Percentiles rank a stretch among this genome's conserved stretches.
phyloP scores from a whole-genome alignment of 2,888 invertebrate species.

The Galeruca laticollis region DNA sequence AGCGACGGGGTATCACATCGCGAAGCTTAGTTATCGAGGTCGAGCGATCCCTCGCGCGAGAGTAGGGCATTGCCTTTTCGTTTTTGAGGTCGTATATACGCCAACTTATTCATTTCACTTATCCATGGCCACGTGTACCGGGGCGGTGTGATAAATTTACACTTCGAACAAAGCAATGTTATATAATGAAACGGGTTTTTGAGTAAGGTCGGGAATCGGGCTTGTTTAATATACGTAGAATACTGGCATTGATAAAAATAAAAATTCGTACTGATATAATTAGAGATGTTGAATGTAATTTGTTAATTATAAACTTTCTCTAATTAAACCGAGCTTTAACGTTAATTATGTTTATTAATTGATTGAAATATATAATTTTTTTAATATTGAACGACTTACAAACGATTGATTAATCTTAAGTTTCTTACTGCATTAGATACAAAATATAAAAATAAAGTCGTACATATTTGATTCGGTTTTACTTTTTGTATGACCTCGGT shows the following conservation, averaged over 20 bases:
- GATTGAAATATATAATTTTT: too few relatives aligned
- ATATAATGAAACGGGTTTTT: neutral
- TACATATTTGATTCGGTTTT: too few relatives aligned
- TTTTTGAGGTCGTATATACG: conserved; percentile 66
- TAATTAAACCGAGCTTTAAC: too few relatives aligned
- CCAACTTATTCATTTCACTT: conserved; percentile 58
- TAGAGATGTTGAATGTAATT: too few relatives aligned
- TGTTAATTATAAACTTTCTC: too few relatives aligned
- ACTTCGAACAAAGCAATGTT: neutral
- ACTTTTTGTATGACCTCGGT: conserved; percentile 6
- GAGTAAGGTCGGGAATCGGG: neutral
- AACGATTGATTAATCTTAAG: too few relatives aligned
- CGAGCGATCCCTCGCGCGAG: conserved; percentile 58
- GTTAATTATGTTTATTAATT: too few relatives aligned
- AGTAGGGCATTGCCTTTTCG: conserved; percentile 65
- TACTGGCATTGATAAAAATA: neutral
- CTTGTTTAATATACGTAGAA: neutral
- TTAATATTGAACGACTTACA: too few relatives aligned
- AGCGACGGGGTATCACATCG: conserved; percentile 49
- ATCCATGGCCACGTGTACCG: conserved; percentile 47
- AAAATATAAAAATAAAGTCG: too few relatives aligned
- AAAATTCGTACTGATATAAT: neutral
- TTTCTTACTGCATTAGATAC: too few relatives aligned
- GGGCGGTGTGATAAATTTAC: conserved; percentile 20
- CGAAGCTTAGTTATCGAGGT: conserved; percentile 62